A percentile compares a stretch with the other conserved stretches of the same genome.
phyloP scores from a whole-genome alignment of 2,888 invertebrate species.

The Amphiduros pacificus region DNA sequence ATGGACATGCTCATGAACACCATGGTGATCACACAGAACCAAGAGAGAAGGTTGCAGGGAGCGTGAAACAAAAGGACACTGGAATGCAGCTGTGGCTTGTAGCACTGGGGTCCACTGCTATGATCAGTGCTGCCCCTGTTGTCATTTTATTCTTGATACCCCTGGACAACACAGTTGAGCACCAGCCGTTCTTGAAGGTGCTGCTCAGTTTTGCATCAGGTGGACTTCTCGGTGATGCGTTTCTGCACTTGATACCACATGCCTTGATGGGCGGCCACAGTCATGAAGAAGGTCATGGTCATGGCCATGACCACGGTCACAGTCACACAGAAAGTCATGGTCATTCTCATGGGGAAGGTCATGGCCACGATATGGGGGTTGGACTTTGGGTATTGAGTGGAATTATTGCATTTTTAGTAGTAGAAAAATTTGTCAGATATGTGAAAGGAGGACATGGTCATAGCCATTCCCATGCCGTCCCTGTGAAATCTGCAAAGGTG shows the following conservation, averaged over 20 bases:
- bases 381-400: constrained; percentile 94
- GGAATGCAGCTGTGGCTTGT: constrained; percentile 70
- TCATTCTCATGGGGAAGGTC: constrained; percentile 48
- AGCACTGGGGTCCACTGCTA: constrained; percentile 85
- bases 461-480: constrained; percentile 64
- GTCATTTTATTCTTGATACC: constrained; percentile 91
- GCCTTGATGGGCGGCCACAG: constrained; percentile 68
- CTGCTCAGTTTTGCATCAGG: constrained; percentile 61
- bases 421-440: constrained; percentile 75
- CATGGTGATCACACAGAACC: constrained; percentile 17
- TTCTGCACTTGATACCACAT: constrained; percentile 97
- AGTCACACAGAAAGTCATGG: constrained; percentile 64
- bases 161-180: constrained; percentile 73
- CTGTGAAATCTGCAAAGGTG: neutral
- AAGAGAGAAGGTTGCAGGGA: neutral
- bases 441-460: constrained; percentile 76
- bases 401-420: constrained; percentile 85
- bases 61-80: constrained; percentile 40
- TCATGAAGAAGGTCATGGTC: constrained; percentile 49
- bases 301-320: no score
- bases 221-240: constrained; percentile 95
- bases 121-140: constrained; percentile 94
- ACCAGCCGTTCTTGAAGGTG: constrained; percentile 85
- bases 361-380: constrained; percentile 79
- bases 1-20: constrained; percentile 50